Evolutionary conservation across 2,797 vertebrate species (phyloP).

Genomic region (Melanotaenia parkinsoni): DNA sequence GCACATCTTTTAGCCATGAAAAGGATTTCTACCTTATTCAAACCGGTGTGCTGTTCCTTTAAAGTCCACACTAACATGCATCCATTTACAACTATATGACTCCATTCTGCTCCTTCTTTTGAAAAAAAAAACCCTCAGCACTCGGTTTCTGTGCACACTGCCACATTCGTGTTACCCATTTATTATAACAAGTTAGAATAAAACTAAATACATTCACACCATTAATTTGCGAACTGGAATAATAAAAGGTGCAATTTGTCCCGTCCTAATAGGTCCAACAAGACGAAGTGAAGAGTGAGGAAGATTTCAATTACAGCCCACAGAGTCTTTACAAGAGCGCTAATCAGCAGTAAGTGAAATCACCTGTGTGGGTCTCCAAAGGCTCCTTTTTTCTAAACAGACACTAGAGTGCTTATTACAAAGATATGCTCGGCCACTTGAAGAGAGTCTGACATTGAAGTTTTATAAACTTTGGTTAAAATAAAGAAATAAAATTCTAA

Average conservation of each 20-base stretch:
- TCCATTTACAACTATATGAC: background rate
- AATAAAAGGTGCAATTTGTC: conserved; percentile 1
- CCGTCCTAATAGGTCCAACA: background rate
- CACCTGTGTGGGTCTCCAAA: conserved; percentile 1
- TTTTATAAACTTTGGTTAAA: background rate
- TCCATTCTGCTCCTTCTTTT: background rate
- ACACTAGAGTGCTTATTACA: background rate
- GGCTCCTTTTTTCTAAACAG: background rate
- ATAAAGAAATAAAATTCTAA: background rate
- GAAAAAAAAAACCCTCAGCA: background rate
- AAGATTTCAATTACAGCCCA: background rate
- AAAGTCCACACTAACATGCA: background rate
- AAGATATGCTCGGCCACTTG: background rate
- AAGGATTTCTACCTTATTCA: background rate
- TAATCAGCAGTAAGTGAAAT: background rate
- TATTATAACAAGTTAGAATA: background rate
- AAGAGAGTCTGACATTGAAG: background rate
- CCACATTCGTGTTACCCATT: background rate
- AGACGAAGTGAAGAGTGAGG: background rate
- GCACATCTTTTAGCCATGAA: background rate
- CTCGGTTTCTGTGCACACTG: background rate
- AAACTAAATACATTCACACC: background rate
- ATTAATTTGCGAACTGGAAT: background rate
- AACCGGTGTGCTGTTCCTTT: background rate
- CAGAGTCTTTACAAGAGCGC: conserved; percentile 2